Base-by-base conservation (phyloP, 1,140 invertebrate genomes). In the Harpegnathos saltator region DNA sequence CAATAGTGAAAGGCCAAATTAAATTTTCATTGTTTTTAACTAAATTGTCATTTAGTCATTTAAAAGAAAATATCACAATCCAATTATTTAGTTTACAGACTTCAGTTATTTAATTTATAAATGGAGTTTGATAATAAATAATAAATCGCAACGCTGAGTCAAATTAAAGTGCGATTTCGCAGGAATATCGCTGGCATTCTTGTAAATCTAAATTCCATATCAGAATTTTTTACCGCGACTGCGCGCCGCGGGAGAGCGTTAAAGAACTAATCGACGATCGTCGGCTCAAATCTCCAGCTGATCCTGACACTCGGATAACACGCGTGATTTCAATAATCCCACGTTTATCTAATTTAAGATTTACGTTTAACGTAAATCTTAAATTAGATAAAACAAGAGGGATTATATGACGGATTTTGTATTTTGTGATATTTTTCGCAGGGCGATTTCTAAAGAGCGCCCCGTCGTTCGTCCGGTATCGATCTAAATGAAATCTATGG, bases 401-500 rank as follows among this genome's bases (percentile, higher is more conserved):
- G 29, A 86, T 71, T 63, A n/a, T 9, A 14, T 50, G 24, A 24
- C 22, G 63, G 63, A 68, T 72, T 54, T 48, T 29, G 68, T 56
- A 48, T 85, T 17, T 52, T 63, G 62, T 48, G 56, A 3, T 12
- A 54, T 80, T 78, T 78, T 78, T 69, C 75, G 75, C 63, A 17
- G 58, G 0, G 75, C 52, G 56, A 14, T 69, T 80, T 80, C 75
- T 69, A 59, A 69, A 44, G n/a, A n/a, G 65, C 71, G 82, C 38
- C 17, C 54, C 56, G 33, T 71, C 72, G 80, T 71, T 81, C 33
- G 33, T 59, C 62, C 7, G 59, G 65, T 52, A 61, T 62, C 82
- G 84, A 90, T 91, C 90, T 89, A 86, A 91, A 90, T 91, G 87
- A 91, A 91, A 91, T 90, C 90, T 86, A 73, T 38, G 74, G 77